Evolutionary conservation across 1,140 invertebrate genomes (phyloP).

Genomic region (Diabrotica undecimpunctata): DNA sequence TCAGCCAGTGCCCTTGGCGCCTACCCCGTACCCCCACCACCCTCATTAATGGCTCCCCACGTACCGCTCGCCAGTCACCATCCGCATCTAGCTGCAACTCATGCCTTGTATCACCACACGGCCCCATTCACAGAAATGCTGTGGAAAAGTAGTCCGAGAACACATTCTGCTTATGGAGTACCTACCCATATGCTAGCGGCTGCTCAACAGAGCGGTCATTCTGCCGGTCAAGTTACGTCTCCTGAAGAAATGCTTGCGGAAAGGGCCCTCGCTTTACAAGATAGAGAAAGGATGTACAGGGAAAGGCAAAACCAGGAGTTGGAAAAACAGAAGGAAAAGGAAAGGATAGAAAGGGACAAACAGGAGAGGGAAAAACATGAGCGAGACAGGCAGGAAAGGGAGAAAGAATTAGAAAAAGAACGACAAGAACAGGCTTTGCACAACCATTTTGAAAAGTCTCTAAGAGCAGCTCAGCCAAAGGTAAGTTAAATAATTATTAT

Average conservation of each 20-base stretch:
- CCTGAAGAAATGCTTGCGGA: slow-evolving; percentile 58
- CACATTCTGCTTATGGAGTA: slow-evolving; percentile 42
- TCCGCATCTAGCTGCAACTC: slow-evolving; percentile 51
- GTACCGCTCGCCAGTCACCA: slow-evolving; percentile 39
- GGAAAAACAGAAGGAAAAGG: slow-evolving; percentile 59
- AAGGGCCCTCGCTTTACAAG: slow-evolving; percentile 43
- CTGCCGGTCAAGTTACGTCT: slow-evolving; percentile 31
- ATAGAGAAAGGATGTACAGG: slow-evolving; percentile 43
- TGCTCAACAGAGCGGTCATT: slow-evolving; percentile 44
- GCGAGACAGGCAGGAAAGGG: slow-evolving; percentile 53
- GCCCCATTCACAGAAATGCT: slow-evolving; percentile 46
- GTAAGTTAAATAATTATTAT: slow-evolving; percentile 48
- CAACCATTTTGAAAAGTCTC: slow-evolving; percentile 86
- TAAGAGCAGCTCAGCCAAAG: slow-evolving; percentile 80
- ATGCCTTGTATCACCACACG: slow-evolving; percentile 46
- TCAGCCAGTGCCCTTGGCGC: slow-evolving; percentile 35
- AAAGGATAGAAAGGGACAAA: slow-evolving; percentile 52
- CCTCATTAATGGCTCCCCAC: slow-evolving; percentile 42
- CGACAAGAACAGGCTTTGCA: slow-evolving; percentile 73
- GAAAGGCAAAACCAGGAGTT: slow-evolving; percentile 58
- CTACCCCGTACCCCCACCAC: slow-evolving; percentile 34
- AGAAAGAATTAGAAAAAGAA: slow-evolving; percentile 56
- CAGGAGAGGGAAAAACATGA: slow-evolving; percentile 48
- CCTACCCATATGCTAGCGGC: slow-evolving; percentile 45
- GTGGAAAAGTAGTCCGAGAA: slow-evolving; percentile 44